phyloP scores from a whole-genome alignment of 2,113 vertebrate species.

The Callaeas wilsoni region DNA sequence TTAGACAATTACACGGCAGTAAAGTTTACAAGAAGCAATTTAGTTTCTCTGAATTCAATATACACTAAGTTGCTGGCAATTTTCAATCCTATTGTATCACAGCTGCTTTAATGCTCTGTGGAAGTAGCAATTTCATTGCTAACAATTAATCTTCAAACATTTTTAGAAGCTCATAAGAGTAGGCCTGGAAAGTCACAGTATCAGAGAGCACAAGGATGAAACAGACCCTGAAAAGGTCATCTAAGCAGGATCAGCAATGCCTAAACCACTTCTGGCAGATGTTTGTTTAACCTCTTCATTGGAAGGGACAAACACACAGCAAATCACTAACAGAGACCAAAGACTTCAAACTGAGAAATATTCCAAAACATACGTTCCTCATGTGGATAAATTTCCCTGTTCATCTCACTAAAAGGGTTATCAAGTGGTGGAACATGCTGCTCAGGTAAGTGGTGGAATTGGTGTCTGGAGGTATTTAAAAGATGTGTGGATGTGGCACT shows the following conservation, averaged over 20 bases:
- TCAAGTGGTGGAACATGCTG: neutral
- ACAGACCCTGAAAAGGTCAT: neutral
- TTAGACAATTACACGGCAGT: neutral
- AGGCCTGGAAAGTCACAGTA: neutral
- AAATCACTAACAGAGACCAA: neutral
- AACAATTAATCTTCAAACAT: neutral
- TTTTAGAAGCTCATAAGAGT: neutral
- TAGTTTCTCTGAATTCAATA: constrained; percentile 10
- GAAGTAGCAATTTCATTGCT: constrained; percentile 14
- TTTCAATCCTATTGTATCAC: neutral
- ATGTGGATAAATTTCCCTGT: neutral
- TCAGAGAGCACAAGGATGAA: neutral
- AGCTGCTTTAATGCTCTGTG: neutral
- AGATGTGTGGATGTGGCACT: neutral
- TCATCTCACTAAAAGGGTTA: neutral
- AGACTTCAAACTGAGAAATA: neutral
- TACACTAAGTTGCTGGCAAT: neutral
- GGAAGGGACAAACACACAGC: neutral
- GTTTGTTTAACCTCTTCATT: neutral
- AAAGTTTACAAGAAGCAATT: constrained; percentile 24
- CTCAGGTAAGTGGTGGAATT: neutral
- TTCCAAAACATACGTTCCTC: neutral
- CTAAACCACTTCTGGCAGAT: neutral
- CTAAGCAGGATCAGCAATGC: neutral
- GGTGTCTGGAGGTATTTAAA: neutral